Percentiles rank a stretch among this genome's conserved stretches.
Evolutionary conservation across 2,113 vertebrate genomes (phyloP).

Genomic region (Brevimyrus niger): DNA sequence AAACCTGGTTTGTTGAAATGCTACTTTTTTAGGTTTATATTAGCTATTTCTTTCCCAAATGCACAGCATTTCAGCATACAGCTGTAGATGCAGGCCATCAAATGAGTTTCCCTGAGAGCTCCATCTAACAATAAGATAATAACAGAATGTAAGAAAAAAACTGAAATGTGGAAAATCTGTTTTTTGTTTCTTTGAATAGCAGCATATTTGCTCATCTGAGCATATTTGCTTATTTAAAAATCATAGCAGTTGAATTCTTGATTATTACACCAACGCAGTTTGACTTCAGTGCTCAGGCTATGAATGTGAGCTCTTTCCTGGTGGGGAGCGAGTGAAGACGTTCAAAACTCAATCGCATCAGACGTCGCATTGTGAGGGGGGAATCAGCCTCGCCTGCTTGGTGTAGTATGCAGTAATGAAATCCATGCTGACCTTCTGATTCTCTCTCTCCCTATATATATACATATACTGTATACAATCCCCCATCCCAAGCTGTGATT

Average conservation of each 20-base stretch:
- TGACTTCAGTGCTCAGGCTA: not conserved
- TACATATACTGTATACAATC: not conserved
- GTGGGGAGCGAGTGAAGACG: not conserved
- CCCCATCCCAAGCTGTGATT: slow-evolving; percentile 23
- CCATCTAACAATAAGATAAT: not conserved
- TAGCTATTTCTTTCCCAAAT: not conserved
- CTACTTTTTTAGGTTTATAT: not conserved
- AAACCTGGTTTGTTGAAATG: not conserved
- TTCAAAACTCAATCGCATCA: not conserved
- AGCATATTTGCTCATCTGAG: not conserved
- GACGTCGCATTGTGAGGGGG: not conserved
- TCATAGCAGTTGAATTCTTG: not conserved
- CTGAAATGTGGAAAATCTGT: not conserved
- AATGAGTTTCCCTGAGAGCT: not conserved
- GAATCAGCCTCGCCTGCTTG: not conserved
- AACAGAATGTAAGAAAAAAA: not conserved
- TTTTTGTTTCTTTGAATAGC: not conserved
- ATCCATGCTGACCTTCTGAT: not conserved
- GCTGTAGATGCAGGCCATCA: not conserved
- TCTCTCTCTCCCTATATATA: not conserved
- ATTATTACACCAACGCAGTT: not conserved
- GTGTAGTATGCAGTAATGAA: not conserved
- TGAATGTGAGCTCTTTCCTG: not conserved
- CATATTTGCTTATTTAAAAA: not conserved
- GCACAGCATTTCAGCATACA: not conserved